phyloP scores from a whole-genome alignment of 2,888 invertebrate species.

The Cantharis lateralis region DNA sequence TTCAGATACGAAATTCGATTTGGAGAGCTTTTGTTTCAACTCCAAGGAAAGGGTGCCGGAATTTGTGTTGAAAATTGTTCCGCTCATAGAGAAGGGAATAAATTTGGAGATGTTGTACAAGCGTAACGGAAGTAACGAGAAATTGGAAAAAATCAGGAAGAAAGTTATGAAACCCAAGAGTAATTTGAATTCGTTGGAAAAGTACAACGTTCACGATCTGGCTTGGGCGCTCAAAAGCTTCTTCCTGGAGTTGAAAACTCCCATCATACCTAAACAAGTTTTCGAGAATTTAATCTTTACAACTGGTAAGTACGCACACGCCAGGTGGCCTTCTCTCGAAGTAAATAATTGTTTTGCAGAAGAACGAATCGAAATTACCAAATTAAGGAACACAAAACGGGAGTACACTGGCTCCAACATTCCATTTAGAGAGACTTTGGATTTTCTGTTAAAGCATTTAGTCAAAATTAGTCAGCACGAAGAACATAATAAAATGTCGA shows the following conservation, averaged over 20 bases:
- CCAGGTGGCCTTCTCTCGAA: neutral
- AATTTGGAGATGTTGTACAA: constrained; percentile 82
- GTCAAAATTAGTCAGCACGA: constrained; percentile 41
- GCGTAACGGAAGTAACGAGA: constrained; percentile 79
- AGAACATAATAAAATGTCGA: constrained; percentile 39
- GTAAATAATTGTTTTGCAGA: neutral
- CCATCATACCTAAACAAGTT: constrained; percentile 75
- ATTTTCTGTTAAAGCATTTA: constrained; percentile 45
- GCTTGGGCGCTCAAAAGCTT: constrained; percentile 90
- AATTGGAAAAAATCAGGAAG: constrained; percentile 45
- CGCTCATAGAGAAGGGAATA: constrained; percentile 69
- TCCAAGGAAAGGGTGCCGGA: constrained; percentile 64
- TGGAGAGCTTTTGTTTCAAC: constrained; percentile 14
- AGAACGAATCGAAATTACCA: constrained; percentile 28
- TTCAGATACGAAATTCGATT: constrained; percentile 19
- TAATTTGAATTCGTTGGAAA: constrained; percentile 42
- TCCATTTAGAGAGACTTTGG: constrained; percentile 44
- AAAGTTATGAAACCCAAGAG: constrained; percentile 43
- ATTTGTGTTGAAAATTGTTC: constrained; percentile 78
- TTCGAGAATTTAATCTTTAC: constrained; percentile 60
- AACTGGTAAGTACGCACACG: constrained; percentile 65
- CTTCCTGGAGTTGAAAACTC: constrained; percentile 87
- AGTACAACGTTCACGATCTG: constrained; percentile 77
- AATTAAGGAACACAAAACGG: constrained; percentile 36
- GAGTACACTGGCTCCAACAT: constrained; percentile 25